Conservation (phyloP, 53 echinoderm and acorn worm genomes). For the Paracentrotus lividus region DNA sequence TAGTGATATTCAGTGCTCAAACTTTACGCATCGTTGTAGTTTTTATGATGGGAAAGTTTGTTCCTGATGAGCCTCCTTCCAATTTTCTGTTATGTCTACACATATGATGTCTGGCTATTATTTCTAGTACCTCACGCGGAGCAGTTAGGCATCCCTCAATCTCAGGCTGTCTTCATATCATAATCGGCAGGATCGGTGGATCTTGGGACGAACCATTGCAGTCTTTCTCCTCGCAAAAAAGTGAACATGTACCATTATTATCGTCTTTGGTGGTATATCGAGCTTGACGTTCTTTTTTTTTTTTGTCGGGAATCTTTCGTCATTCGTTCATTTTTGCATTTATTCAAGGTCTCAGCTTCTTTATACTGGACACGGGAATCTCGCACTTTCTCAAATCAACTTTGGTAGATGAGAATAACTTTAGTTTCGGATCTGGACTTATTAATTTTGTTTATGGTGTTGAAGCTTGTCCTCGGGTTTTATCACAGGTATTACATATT, state of each 20-base stretch:
- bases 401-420: constrained; percentile 19
- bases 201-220: not conserved
- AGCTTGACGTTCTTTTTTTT: not conserved
- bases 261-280: not conserved
- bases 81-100: not conserved
- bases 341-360: constrained; percentile 26
- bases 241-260: not conserved
- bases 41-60: not conserved
- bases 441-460: not conserved
- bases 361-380: not conserved
- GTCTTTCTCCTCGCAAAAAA: not conserved
- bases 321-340: not conserved
- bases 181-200: not conserved
- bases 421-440: not conserved
- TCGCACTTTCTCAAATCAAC: not conserved
- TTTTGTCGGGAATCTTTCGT: not conserved
- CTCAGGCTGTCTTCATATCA: constrained; percentile 3
- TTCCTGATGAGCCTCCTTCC: not conserved
- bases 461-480: not conserved
- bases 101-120: not conserved
- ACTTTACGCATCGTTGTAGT: not conserved
- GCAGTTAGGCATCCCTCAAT: constrained; percentile 19
- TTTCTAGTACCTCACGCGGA: constrained; percentile 39
- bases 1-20: not conserved
- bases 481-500: constrained; percentile 41